These are phyloP conservation scores for Orchesellides sinensis DNA, from an alignment of 2,888 invertebrate genomes.

Conservation along the genomic window DNA sequence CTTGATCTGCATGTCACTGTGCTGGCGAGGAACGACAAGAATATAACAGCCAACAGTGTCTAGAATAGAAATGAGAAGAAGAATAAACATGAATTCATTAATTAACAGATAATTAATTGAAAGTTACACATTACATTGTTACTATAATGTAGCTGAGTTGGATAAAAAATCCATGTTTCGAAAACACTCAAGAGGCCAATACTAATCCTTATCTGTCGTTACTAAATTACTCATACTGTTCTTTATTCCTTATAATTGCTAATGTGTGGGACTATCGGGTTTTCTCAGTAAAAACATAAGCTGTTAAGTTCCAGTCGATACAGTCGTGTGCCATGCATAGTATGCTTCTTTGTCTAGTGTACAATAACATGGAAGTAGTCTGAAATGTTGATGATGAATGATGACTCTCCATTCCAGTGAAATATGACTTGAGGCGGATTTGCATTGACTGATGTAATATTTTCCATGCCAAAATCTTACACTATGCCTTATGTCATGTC, in stretches of 20 bases:
- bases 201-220: neutral
- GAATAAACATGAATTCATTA: slow-evolving; percentile 7
- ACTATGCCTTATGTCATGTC: neutral
- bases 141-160: no score
- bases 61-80: slow-evolving; percentile 5
- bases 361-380: neutral
- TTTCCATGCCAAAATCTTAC: neutral
- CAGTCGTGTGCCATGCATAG: no score
- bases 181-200: neutral
- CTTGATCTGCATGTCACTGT: slow-evolving; percentile 41
- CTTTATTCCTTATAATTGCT: neutral
- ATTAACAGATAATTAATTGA: slow-evolving; percentile 2
- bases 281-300: no score
- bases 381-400: slow-evolving; percentile 54
- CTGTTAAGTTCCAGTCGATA: no score
- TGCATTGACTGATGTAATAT: neutral
- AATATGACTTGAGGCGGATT: slow-evolving; percentile 8
- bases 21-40: slow-evolving; percentile 43
- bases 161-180: neutral
- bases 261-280: no score
- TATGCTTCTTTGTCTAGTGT: no score
- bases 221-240: neutral
- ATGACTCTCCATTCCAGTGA: slow-evolving; percentile 23
- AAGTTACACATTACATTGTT: neutral
- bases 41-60: slow-evolving; percentile 46